Base-by-base conservation (phyloP, 2,113 vertebrate genomes). In the Brachyistius frenatus region DNA sequence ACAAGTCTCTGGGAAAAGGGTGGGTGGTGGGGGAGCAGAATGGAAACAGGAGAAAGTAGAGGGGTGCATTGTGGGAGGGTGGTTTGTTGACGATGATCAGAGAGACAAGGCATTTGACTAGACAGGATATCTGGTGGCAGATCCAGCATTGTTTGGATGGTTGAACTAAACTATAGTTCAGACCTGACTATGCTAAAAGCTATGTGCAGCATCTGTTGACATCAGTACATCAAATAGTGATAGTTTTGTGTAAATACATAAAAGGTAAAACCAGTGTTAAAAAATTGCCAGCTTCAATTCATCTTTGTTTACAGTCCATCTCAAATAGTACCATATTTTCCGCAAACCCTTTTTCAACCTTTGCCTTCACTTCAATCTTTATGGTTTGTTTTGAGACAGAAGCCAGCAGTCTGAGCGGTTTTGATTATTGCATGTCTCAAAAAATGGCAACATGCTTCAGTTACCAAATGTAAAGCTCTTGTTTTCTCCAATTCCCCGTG, bases 11-110 rank as follows among this genome's bases (percentile, higher is more conserved):
- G 64, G 62, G 53, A 80, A 54, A 41, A 68, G 66, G 54, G 46
- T 33, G 39, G 15, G 46, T 46, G 52, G 44, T 3, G 41, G 30
- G 15, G 53, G 23, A 4, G 47, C 2, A n/a, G 58, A 23, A 50
- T 11, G 33, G 63, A 71, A 80, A 50, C 52, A 47, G 53, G 71
- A 54, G 73, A 69, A 37, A 49, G 39, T 68, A 50, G n/a, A 56
- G 66, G 60, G 72, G 15, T 52, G 65, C 49, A 23, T 32, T 66
- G 78, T 15, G 54, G 54, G 72, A 66, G 37, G n/a, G 37, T 3
- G 46, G 66, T 72, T 72, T 84, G 72, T 61, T 73, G 73, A 85
- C 33, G 69, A 79, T 66, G 66, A 88, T 75, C 74, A 73, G 74
- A 84, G 62, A 78, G 69, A 78, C 73, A 37, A 77, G 57, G 41